Conservation (phyloP, 1,140 invertebrate species). For the Anoplophora glabripennis region DNA sequence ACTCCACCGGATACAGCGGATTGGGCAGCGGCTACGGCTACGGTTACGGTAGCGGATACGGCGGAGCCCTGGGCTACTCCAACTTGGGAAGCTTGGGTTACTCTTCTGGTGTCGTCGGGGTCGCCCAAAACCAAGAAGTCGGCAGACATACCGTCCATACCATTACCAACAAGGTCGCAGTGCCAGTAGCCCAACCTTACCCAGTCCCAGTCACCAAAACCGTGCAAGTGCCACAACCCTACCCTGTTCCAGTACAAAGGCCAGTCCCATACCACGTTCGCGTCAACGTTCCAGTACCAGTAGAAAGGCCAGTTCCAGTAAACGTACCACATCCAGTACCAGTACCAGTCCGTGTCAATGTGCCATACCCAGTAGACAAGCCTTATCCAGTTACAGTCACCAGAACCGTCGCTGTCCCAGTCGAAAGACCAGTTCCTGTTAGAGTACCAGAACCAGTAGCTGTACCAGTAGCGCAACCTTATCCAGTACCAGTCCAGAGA, state of each 20-base stretch:
- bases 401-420: constrained; percentile 40
- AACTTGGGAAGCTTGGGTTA: too few species aligned
- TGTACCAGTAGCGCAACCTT: constrained; percentile 39
- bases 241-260: constrained; percentile 31
- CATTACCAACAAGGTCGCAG: constrained; percentile 25
- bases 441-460: constrained; percentile 45
- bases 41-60: neutral
- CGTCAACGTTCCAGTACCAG: constrained; percentile 41
- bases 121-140: constrained; percentile 9
- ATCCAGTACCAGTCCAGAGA: constrained; percentile 39
- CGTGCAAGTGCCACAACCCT: constrained; percentile 33
- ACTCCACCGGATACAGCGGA: too few species aligned
- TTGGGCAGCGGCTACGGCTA: neutral
- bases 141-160: constrained; percentile 32
- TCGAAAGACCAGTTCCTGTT: constrained; percentile 44
- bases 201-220: constrained; percentile 9
- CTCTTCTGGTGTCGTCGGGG: neutral
- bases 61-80: neutral
- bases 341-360: constrained; percentile 40
- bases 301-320: constrained; percentile 22
- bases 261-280: constrained; percentile 32
- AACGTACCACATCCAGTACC: constrained; percentile 31
- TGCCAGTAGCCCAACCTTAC: constrained; percentile 45
- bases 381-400: constrained; percentile 39
- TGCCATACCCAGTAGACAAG: constrained; percentile 36